Percentiles rank a stretch among this genome's conserved stretches.
These are phyloP conservation scores for Xenotilapia leptura DNA, from an alignment of 2,113 vertebrate genomes.

Conservation along the genomic window DNA sequence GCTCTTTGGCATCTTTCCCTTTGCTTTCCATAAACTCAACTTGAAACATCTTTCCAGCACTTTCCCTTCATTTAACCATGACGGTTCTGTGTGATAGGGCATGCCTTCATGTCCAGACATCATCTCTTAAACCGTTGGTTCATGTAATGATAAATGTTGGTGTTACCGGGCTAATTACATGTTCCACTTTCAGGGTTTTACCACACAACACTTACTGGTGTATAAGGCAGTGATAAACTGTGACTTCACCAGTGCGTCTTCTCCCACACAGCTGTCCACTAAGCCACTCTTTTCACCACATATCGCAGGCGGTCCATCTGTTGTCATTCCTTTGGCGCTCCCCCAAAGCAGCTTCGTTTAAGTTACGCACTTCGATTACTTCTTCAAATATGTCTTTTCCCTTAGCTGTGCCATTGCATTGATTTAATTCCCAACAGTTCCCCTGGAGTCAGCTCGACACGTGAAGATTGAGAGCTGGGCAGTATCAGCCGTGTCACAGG, in stretches of 20 bases:
- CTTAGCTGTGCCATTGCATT: neutral
- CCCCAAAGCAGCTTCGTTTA: neutral
- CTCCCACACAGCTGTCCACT: neutral
- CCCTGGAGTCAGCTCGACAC: neutral
- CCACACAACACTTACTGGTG: neutral
- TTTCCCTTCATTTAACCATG: neutral
- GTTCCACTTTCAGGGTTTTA: neutral
- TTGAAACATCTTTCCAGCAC: neutral
- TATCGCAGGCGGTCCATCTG: neutral
- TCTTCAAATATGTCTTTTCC: neutral
- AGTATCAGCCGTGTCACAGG: slow-evolving; percentile 3
- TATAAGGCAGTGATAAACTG: neutral
- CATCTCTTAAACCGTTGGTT: neutral
- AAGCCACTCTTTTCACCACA: neutral
- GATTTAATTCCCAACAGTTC: neutral
- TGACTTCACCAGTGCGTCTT: neutral
- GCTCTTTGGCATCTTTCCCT: neutral
- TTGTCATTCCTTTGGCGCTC: neutral
- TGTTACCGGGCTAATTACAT: neutral
- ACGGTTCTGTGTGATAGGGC: neutral
- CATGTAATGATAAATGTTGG: neutral
- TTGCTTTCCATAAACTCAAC: neutral
- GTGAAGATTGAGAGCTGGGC: slow-evolving; percentile 25
- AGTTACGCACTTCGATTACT: neutral
- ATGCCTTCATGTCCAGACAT: neutral